Percentiles rank a stretch among this genome's conserved stretches.
phyloP scores from a whole-genome alignment of 2,888 invertebrate species.

The Iselma pallidipennis region DNA sequence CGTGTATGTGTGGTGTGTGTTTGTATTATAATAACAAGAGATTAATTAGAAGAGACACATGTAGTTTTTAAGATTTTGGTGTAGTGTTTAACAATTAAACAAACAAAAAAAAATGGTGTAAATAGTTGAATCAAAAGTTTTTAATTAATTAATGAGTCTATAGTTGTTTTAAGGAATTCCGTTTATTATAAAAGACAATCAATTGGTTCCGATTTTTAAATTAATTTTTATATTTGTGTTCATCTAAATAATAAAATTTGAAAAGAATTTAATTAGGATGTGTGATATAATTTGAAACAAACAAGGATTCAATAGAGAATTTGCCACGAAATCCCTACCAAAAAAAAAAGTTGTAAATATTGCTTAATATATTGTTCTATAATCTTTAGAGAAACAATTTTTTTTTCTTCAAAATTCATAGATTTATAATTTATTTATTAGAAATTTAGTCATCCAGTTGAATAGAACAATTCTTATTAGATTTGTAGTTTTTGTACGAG shows the following conservation, averaged over 20 bases:
- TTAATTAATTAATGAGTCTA: neutral
- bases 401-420: neutral
- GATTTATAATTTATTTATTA: slow-evolving; percentile 16
- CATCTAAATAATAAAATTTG: neutral
- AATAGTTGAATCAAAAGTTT: neutral
- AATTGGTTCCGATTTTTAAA: neutral
- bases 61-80: neutral
- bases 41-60: neutral
- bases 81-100: slow-evolving; percentile 1
- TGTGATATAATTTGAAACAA: slow-evolving; percentile 1
- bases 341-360: slow-evolving; percentile 2
- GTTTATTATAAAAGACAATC: neutral
- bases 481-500: slow-evolving; percentile 27
- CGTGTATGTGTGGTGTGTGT: neutral
- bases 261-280: neutral
- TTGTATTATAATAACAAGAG: neutral
- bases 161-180: neutral
- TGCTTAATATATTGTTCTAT: neutral
- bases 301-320: too few species aligned
- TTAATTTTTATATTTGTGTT: neutral
- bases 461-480: slow-evolving; percentile 19
- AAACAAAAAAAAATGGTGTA: neutral
- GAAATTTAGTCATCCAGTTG: slow-evolving; percentile 7
- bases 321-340: neutral
- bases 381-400: neutral